Base-by-base conservation (phyloP, 2,113 vertebrate species). In the Podocnemis expansa region DNA sequence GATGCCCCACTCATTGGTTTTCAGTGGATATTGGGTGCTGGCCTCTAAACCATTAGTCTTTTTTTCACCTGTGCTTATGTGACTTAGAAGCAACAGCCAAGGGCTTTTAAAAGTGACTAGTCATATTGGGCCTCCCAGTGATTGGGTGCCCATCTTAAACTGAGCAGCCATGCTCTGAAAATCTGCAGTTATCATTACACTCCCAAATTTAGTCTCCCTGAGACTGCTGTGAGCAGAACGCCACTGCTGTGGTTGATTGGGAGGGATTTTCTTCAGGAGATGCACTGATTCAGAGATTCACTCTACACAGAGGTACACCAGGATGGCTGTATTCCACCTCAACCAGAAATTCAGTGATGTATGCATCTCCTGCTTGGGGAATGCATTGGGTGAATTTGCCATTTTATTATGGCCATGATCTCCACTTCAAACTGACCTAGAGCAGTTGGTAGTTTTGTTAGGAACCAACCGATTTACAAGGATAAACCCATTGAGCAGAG, bases 401-500 rank as follows among this genome's bases (percentile, higher is more conserved):
- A 82, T 96, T 82, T 95, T 0, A 1, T 73, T 82, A 95, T 80
- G 91, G 31, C 58, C 58, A 34, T 34, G 58, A 34, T 16, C 58
- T 34, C 58, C 58, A 16, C 29, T 60, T 60, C 58, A 31, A 60
- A 60, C 27, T 31, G 29, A 34, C 58, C 58, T 60, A 60, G 58
- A 34, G 29, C 29, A 31, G 58, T 60, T 34, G 13, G 58, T 60
- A 60, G 29, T 27, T 60, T 94, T 93, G 91, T 91, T 95, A 78
- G 78, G 82, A 47, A 93, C 34, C 0, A 0, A 29, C 14, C 3
- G n/a, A 73, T 73, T 73, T 38, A 11, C 16, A 49, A 93, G 89
- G 86, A 45, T 49, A 75, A 86, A 95, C 47, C 95, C 94, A 95
- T 93, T 89, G 89, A 93, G 89, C 92, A 95, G 82, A 80, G 86